phyloP scores from a whole-genome alignment of 2,797 vertebrate species.

The Eurystomus glaucurus region DNA sequence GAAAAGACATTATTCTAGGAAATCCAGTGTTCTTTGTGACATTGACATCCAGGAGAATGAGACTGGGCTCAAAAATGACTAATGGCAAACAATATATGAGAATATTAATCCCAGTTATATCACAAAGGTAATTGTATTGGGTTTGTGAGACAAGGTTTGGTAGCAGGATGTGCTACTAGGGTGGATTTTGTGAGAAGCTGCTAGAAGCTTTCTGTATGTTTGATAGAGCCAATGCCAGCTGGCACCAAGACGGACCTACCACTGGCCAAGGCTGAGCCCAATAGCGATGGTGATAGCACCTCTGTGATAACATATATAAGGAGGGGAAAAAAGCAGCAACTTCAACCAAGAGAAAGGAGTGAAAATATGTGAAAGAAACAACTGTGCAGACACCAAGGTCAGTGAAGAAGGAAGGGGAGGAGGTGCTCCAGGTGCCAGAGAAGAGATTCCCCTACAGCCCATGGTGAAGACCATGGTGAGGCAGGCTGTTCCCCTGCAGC shows the following conservation, averaged over 20 bases:
- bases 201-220: neutral
- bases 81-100: neutral
- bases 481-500: neutral
- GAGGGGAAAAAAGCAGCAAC: too few species aligned
- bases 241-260: fast-evolving
- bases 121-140: neutral
- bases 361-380: too few species aligned
- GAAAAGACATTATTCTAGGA: neutral
- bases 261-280: fast-evolving
- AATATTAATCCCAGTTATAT: neutral
- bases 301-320: neutral
- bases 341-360: neutral
- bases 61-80: neutral
- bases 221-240: fast-evolving
- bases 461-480: too few species aligned
- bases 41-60: neutral
- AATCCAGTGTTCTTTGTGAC: neutral
- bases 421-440: too few species aligned
- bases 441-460: too few species aligned
- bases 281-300: fast-evolving
- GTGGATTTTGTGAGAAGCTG: neutral
- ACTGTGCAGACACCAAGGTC: too few species aligned
- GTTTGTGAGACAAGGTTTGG: neutral
- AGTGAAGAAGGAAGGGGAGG: too few species aligned
- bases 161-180: neutral